Evolutionary conservation across 2,797 vertebrate genomes (phyloP), one percentile per base, ranked within the genome.

Genomic region (Megalops cyprinoides): DNA sequence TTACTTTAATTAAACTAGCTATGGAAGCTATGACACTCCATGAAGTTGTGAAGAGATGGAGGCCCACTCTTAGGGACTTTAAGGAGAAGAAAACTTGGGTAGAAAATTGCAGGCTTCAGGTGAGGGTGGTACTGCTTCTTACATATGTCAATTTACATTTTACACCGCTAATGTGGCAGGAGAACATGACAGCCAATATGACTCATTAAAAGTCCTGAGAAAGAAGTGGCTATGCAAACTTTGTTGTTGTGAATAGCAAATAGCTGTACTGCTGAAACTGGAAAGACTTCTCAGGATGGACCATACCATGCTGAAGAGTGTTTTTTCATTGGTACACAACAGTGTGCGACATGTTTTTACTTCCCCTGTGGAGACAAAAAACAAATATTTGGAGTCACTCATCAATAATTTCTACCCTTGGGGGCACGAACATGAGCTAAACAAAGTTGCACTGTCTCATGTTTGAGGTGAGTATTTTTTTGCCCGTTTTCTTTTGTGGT

Each of bases 91-190:
- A 0, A 7, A 14, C 31, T 23, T 12, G 20, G 8, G 39, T 39
- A 18, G 31, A 69, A 69, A 69, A 69, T 28, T 37, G 65, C 65
- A 39, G 65, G 65, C 31, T 69, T n/a, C 65, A 39, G 37, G 18
- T 23, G 34, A 34, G 62, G 15, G 18, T 69, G 65, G 37, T 69
- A 2, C 62, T 65, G 28, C 18, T 37, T 20, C 28, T 31, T 34
- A 69, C 28, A 69, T 39, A 62, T 67, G 4, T 20, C 31, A 69
- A 37, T 39, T 67, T 69, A 34, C 58, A 62, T 62, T 62, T 69
- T 39, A 39, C 65, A 20, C 31, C 15, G 15, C 14, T 20, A 69
- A 69, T 69, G 31, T 4, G 65, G 39, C 15, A 20, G 39, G 65
- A 69, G 65, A 69, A 39, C 12, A 20, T 15, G 5, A 37, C 31